phyloP scores from a whole-genome alignment of 2,888 invertebrate genomes.

The Hyalella azteca region DNA sequence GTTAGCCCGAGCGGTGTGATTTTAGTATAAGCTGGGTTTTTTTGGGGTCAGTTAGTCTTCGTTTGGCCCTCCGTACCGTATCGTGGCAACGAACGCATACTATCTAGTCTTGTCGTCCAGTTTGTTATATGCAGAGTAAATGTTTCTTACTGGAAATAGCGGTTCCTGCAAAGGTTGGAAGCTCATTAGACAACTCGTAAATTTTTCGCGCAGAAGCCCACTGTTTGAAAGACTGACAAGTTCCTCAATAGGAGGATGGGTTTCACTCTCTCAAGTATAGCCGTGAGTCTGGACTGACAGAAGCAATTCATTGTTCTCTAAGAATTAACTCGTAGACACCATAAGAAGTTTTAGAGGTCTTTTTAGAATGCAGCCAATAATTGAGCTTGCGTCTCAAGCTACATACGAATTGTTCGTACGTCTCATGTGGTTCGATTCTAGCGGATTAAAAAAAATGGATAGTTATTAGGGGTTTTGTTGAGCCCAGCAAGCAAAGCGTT shows the following conservation, averaged over 20 bases:
- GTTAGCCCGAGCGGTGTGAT: too few relatives aligned
- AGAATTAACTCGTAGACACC: neutral
- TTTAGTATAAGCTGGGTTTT: too few relatives aligned
- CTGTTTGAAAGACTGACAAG: neutral
- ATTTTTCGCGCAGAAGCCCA: neutral
- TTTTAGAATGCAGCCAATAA: neutral
- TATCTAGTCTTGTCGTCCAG: too few relatives aligned
- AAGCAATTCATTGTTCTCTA: neutral
- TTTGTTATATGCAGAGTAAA: too few relatives aligned
- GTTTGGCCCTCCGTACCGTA: too few relatives aligned
- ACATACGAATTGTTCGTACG: neutral
- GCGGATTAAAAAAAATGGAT: neutral
- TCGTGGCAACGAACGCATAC: too few relatives aligned
- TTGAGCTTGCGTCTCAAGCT: neutral
- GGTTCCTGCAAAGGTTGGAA: too few relatives aligned
- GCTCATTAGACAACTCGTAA: too few relatives aligned
- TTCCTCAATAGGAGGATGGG: too few relatives aligned
- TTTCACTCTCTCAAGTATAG: neutral
- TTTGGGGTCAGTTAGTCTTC: too few relatives aligned
- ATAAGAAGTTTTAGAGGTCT: neutral
- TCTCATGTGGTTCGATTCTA: neutral
- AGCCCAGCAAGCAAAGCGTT: constrained; percentile 3
- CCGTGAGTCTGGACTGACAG: neutral
- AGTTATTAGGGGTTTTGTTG: constrained; percentile 7
- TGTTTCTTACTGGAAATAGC: too few relatives aligned